These are phyloP conservation scores for Bombyx mori DNA, from an alignment of 1,140 invertebrate species.

Conservation along the genomic window ASM3026992v2 NC_085128.1:15321501-15322000, in stretches of 20 bases:
- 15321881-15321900: conserved; percentile 4
- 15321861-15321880: neutral
- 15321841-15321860: neutral
- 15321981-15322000: conserved; percentile 52
- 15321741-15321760: conserved; percentile 82
- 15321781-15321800: conserved; percentile 94
- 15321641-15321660: conserved; percentile 66
- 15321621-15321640: conserved; percentile 5
- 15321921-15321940: conserved; percentile 58
- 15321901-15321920: conserved; percentile 71
- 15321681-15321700: conserved; percentile 62
- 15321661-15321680: conserved; percentile 50
- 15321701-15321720: conserved; percentile 66
- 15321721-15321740: conserved; percentile 68
- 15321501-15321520: too few relatives aligned
- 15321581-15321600: neutral
- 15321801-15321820: conserved; percentile 97
- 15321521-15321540: too few relatives aligned
- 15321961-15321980: conserved; percentile 51
- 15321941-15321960: conserved; percentile 74
- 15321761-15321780: conserved; percentile 84
- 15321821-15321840: conserved; percentile 72
- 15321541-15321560: too few relatives aligned
- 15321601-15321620: neutral
- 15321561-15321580: too few relatives aligned